These are phyloP conservation scores for Rhinella marina DNA, from an alignment of 2,797 vertebrate species.

Conservation along the genomic window DNA sequence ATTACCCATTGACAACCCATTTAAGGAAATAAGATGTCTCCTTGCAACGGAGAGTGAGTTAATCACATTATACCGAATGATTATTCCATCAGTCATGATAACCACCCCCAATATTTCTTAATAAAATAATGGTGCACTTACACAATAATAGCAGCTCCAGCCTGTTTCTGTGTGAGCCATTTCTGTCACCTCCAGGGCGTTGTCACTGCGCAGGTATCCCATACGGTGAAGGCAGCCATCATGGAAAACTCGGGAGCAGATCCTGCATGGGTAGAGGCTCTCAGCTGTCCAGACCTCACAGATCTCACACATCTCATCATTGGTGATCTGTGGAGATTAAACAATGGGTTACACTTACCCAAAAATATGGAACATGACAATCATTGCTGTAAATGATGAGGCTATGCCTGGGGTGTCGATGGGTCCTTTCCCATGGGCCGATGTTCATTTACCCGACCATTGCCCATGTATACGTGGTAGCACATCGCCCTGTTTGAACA, in stretches of 20 bases:
- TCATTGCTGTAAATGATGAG: background rate
- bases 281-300: slow-evolving; percentile 97
- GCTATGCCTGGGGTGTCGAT: too few species aligned
- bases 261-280: slow-evolving; percentile 89
- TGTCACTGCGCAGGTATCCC: slow-evolving; percentile 84
- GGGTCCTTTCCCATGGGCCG: too few species aligned
- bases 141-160: slow-evolving; percentile 98
- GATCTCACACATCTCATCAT: slow-evolving; percentile 93
- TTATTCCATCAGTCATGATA: background rate
- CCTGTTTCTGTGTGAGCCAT: slow-evolving; percentile 86
- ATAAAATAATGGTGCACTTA: slow-evolving; percentile 72
- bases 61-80: background rate
- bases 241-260: slow-evolving; percentile 91
- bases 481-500: too few species aligned
- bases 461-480: too few species aligned
- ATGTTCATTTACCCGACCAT: too few species aligned
- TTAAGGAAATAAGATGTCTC: too few species aligned
- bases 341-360: background rate
- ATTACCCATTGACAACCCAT: too few species aligned
- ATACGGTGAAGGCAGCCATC: slow-evolving; percentile 93
- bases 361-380: background rate
- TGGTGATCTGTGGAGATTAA: slow-evolving; percentile 76
- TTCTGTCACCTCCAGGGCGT: slow-evolving; percentile 84
- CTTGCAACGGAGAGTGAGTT: too few species aligned
- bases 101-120: background rate